Conservation (phyloP, 2,113 vertebrate genomes). For the Lipophrys pholis region DNA sequence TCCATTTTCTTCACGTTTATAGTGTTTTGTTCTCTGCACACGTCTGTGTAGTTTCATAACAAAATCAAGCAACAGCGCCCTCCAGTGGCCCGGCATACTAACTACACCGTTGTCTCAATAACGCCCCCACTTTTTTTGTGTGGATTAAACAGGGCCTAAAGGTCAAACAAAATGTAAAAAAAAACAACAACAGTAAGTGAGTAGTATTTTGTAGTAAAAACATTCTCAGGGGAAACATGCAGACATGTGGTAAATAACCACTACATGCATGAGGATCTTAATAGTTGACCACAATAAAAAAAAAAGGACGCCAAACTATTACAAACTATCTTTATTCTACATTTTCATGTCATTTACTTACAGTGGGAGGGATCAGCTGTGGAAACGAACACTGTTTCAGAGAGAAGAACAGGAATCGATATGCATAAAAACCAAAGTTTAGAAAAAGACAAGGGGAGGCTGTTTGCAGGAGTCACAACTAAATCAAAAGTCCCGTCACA, state of each 20-base stretch:
- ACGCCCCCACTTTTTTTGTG: too few species aligned
- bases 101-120: too few species aligned
- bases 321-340: slow-evolving; percentile 85
- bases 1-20: too few species aligned
- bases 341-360: slow-evolving; percentile 73
- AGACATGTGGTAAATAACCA: background rate
- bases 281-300: background rate
- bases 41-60: too few species aligned
- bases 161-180: too few species aligned
- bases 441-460: slow-evolving; percentile 54
- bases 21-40: too few species aligned
- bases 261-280: background rate
- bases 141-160: too few species aligned
- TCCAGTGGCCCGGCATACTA: too few species aligned
- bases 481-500: slow-evolving; percentile 11
- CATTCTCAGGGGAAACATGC: too few species aligned
- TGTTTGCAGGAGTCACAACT: slow-evolving; percentile 11
- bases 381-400: slow-evolving; percentile 59
- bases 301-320: slow-evolving; percentile 46
- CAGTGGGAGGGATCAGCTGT: slow-evolving; percentile 63
- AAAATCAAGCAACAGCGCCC: too few species aligned
- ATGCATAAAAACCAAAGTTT: slow-evolving; percentile 64
- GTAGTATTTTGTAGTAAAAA: too few species aligned
- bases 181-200: too few species aligned
- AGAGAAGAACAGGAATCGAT: slow-evolving; percentile 49